These are phyloP conservation scores for Pimpla rufipes DNA, from an alignment of 2,888 invertebrate genomes.

Conservation along the genomic window DNA sequence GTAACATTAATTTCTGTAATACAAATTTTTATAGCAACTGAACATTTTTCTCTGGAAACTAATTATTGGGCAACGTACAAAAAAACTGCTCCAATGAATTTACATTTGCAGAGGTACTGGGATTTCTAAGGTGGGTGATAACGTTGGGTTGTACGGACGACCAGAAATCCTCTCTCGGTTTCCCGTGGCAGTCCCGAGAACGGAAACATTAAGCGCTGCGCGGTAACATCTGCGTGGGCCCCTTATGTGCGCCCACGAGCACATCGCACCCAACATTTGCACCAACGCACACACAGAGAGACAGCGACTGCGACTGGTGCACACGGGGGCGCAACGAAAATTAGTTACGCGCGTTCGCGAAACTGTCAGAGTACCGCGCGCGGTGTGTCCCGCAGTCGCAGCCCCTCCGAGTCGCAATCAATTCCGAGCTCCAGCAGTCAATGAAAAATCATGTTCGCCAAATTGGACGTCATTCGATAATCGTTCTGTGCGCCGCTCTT, in stretches of 20 bases:
- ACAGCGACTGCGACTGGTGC: neutral
- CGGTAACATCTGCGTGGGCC: conserved; percentile 2
- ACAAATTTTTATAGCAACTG: too few species aligned
- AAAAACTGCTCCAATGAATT: too few species aligned
- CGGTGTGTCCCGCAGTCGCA: neutral
- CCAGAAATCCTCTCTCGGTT: conserved; percentile 4
- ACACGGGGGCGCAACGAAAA: conserved; percentile 26
- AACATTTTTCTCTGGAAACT: too few species aligned
- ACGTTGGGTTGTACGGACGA: neutral
- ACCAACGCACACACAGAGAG: neutral
- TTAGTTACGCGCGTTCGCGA: conserved; percentile 55
- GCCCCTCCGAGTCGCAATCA: conserved; percentile 47
- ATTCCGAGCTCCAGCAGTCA: conserved; percentile 10
- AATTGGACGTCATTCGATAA: conserved; percentile 59
- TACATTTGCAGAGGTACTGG: too few species aligned
- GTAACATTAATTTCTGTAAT: too few species aligned
- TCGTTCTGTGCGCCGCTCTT: conserved; percentile 16
- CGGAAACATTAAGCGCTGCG: conserved; percentile 10
- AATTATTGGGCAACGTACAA: too few species aligned
- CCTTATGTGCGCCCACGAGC: conserved; percentile 6
- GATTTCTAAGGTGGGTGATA: too few species aligned
- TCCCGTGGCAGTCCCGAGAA: neutral
- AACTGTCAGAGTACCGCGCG: conserved; percentile 38
- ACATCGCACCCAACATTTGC: neutral
- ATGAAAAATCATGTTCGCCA: conserved; percentile 30